Conservation (phyloP, 2,888 invertebrate genomes). For the Blomia tropicalis region DNA sequence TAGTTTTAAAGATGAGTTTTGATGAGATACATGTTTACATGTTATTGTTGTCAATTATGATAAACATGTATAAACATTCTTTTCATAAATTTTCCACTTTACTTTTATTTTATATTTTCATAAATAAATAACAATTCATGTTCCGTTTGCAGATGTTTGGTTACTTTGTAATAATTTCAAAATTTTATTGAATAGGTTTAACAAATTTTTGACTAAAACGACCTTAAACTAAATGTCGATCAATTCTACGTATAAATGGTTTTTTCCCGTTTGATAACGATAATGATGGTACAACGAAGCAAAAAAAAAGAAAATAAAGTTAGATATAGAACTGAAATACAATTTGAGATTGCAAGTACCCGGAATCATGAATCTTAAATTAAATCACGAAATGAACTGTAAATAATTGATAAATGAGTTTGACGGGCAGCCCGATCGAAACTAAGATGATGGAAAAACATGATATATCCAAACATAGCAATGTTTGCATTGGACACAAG, state of each 20-base stretch:
- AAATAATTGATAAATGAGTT: constrained; percentile 5
- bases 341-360: neutral
- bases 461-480: too few relatives aligned
- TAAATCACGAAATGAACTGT: constrained; percentile 12
- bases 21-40: neutral
- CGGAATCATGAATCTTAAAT: neutral
- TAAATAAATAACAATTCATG: neutral
- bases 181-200: too few relatives aligned
- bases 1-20: neutral
- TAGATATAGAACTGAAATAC: neutral
- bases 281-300: neutral
- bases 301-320: neutral
- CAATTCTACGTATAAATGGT: too few relatives aligned
- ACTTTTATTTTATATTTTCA: neutral
- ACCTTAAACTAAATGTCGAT: too few relatives aligned
- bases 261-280: too few relatives aligned
- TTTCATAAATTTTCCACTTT: neutral
- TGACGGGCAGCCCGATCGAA: neutral
- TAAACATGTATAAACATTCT: neutral
- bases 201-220: too few relatives aligned
- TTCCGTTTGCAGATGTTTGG: too few relatives aligned
- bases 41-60: neutral
- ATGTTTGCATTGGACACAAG: too few relatives aligned
- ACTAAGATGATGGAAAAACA: too few relatives aligned
- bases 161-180: too few relatives aligned